Percentiles rank a stretch among this genome's conserved stretches.
Conservation (phyloP, 2,113 vertebrate species). For the Argyrosomus japonicus region DNA sequence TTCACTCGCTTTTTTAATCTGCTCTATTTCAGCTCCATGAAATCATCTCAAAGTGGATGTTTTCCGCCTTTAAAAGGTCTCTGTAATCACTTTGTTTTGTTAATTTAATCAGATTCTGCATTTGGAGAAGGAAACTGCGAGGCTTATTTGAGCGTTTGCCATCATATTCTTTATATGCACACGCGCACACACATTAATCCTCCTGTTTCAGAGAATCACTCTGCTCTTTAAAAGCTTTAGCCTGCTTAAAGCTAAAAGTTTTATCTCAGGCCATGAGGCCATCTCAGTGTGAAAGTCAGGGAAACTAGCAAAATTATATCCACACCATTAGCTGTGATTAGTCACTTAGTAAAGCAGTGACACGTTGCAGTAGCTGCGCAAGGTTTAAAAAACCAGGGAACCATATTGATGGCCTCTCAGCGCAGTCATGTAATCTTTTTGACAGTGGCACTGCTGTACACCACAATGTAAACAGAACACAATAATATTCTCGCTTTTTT, state of each 20-base stretch:
- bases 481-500: constrained; percentile 8
- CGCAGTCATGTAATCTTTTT: constrained; percentile 15
- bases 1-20: constrained; percentile 47
- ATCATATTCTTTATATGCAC: constrained; percentile 34
- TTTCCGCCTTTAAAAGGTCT: constrained; percentile 44
- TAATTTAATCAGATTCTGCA: constrained; percentile 58
- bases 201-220: constrained; percentile 21
- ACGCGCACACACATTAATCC: constrained; percentile 33
- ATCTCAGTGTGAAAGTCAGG: constrained; percentile 33
- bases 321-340: constrained; percentile 61
- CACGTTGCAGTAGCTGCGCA: constrained; percentile 43
- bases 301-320: constrained; percentile 61
- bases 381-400: constrained; percentile 43
- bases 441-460: background rate
- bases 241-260: constrained; percentile 40
- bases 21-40: constrained; percentile 55
- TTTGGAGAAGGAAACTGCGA: constrained; percentile 27
- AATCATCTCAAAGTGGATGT: constrained; percentile 51
- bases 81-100: constrained; percentile 61
- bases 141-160: constrained; percentile 39
- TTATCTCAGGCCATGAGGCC: constrained; percentile 31
- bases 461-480: constrained; percentile 1
- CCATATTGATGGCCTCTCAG: constrained; percentile 26
- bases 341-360: constrained; percentile 69
- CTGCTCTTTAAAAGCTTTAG: constrained; percentile 49